Percentiles rank a stretch among this genome's conserved stretches.
phyloP scores from a whole-genome alignment of 2,888 invertebrate genomes.

The Andrena camellia region DNA sequence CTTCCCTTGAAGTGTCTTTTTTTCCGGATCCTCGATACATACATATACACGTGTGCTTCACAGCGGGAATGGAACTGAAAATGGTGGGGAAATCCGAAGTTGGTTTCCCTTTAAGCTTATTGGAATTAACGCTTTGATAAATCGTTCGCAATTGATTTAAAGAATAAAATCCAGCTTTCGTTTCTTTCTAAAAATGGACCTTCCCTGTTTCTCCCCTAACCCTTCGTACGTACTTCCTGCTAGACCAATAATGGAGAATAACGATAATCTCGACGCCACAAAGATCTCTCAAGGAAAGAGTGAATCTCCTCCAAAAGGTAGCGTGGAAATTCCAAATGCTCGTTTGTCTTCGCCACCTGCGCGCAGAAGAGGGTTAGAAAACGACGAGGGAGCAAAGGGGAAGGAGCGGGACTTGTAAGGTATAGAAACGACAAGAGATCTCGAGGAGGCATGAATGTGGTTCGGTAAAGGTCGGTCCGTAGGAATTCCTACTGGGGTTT shows the following conservation, averaged over 20 bases:
- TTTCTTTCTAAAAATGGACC: too few relatives aligned
- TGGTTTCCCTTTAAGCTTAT: too few relatives aligned
- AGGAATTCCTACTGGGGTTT: constrained; percentile 75
- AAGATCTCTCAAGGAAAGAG: too few relatives aligned
- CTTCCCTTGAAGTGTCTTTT: neutral
- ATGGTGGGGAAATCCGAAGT: too few relatives aligned
- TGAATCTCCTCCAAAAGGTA: neutral
- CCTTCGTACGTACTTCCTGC: too few relatives aligned
- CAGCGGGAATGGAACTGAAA: too few relatives aligned
- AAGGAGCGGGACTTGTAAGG: neutral
- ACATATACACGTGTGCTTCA: too few relatives aligned
- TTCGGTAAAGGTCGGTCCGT: constrained; percentile 60
- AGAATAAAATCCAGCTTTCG: too few relatives aligned
- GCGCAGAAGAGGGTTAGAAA: neutral
- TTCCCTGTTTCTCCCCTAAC: too few relatives aligned
- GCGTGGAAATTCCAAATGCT: neutral
- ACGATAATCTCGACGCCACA: neutral
- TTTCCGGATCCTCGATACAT: neutral
- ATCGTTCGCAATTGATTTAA: too few relatives aligned
- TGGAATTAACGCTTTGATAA: too few relatives aligned
- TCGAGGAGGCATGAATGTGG: constrained; percentile 62
- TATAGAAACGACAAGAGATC: constrained; percentile 16
- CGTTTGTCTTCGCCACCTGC: neutral
- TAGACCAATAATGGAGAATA: neutral
- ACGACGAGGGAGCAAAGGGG: neutral